phyloP scores from a whole-genome alignment of 2,888 invertebrate species.

The Stomorhina lunata region DNA sequence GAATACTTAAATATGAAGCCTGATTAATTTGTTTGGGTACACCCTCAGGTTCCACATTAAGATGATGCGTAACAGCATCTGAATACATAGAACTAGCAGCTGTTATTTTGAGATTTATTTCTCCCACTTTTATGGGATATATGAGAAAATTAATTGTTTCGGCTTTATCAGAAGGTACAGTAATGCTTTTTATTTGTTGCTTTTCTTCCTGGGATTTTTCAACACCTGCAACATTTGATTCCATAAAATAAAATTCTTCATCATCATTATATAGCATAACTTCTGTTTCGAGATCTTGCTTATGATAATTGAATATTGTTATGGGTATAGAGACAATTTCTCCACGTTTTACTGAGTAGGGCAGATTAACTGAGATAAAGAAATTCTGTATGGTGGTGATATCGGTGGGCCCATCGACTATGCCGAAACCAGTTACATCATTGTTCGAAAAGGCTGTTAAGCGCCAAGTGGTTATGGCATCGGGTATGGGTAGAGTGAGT shows the following conservation, averaged over 20 bases:
- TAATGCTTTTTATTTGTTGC: constrained; percentile 77
- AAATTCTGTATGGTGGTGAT: too few species aligned
- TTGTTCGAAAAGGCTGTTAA: too few species aligned
- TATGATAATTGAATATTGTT: too few species aligned
- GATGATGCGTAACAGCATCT: constrained; percentile 84
- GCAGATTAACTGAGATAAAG: too few species aligned
- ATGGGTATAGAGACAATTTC: too few species aligned
- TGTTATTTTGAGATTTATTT: constrained; percentile 85
- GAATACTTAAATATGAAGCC: background rate
- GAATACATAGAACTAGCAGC: constrained; percentile 80
- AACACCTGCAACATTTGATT: constrained; percentile 76
- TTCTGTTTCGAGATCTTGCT: constrained; percentile 86
- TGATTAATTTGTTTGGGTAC: constrained; percentile 80
- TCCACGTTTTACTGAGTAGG: too few species aligned
- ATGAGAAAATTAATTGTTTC: constrained; percentile 85
- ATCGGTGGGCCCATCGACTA: too few species aligned
- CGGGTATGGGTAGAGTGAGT: too few species aligned
- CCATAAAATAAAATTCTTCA: too few species aligned
- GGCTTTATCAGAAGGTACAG: constrained; percentile 86
- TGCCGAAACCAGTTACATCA: too few species aligned
- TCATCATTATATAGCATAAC: constrained; percentile 90
- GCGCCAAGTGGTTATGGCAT: too few species aligned
- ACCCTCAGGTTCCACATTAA: constrained; percentile 87
- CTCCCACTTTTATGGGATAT: constrained; percentile 84
- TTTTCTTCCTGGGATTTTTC: constrained; percentile 58